These are phyloP conservation scores for Andinoacara biseriatus DNA, from an alignment of 2,113 vertebrate genomes.

Conservation along the genomic window DNA sequence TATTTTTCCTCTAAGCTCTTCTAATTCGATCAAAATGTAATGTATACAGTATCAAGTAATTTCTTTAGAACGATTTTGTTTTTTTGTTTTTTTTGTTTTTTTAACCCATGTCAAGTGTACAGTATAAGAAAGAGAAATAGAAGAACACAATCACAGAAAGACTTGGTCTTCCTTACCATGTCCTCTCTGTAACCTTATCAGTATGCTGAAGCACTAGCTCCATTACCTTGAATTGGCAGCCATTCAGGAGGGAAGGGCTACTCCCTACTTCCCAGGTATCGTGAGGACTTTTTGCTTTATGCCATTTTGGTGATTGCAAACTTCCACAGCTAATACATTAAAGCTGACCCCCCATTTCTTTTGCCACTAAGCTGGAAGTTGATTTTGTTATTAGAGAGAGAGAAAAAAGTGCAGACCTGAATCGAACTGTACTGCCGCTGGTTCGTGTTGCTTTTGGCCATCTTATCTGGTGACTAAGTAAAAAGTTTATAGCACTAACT, in stretches of 20 bases:
- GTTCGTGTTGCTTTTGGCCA: conserved; percentile 17
- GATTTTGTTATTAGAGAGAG: conserved; percentile 35
- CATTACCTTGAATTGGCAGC: conserved; percentile 70
- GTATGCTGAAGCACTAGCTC: conserved; percentile 57
- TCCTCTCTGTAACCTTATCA: conserved; percentile 64
- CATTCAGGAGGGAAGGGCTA: conserved; percentile 53
- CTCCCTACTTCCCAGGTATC: conserved; percentile 57
- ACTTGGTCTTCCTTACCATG: conserved; percentile 9
- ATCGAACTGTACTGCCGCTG: background rate
- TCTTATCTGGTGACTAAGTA: background rate
- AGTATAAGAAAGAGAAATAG: background rate
- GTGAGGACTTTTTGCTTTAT: conserved; percentile 54
- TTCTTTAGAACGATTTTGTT: background rate
- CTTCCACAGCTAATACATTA: conserved; percentile 60
- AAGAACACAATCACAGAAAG: background rate
- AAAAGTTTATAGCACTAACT: rapidly evolving
- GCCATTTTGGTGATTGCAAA: conserved; percentile 75
- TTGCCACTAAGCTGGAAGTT: conserved; percentile 39
- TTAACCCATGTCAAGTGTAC: background rate
- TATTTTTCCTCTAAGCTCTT: background rate
- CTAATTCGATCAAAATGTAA: too few relatives aligned
- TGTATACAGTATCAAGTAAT: background rate
- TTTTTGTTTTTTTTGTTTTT: too few relatives aligned
- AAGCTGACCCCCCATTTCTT: conserved; percentile 24
- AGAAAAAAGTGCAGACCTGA: background rate